Evolutionary conservation across 1,140 invertebrate genomes (phyloP).

Genomic region (Latrodectus geometricus): DNA sequence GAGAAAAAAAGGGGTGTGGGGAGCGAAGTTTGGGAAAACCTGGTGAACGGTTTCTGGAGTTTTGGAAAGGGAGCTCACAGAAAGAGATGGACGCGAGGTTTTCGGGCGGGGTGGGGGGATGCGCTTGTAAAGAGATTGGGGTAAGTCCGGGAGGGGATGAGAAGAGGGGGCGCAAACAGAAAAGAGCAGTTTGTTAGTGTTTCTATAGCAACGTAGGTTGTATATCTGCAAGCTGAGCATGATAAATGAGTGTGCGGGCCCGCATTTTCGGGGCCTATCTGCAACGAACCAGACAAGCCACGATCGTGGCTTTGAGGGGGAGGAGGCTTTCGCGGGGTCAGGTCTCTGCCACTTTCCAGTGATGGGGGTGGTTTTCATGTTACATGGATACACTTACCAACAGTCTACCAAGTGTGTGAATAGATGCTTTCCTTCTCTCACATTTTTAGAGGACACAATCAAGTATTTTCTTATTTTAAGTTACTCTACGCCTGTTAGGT

Average conservation of each 20-base stretch:
- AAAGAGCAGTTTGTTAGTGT: conserved; percentile 62
- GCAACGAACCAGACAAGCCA: conserved; percentile 51
- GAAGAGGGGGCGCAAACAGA: conserved; percentile 45
- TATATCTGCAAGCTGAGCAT: conserved; percentile 61
- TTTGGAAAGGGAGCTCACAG: conserved; percentile 31
- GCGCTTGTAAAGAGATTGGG: conserved; percentile 54
- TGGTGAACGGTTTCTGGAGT: conserved; percentile 43
- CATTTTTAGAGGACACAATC: no score
- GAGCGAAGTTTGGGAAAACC: conserved; percentile 42
- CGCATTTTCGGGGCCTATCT: conserved; percentile 59
- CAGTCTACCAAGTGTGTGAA: no score
- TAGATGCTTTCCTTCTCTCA: no score
- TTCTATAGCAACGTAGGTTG: conserved; percentile 58
- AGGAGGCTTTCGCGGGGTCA: conserved; percentile 31
- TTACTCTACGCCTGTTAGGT: no score
- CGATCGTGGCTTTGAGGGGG: conserved; percentile 33
- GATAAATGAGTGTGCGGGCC: conserved; percentile 53
- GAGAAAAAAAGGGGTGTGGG: conserved; percentile 17
- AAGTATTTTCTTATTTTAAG: no score
- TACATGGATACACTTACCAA: no score
- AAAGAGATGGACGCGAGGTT: conserved; percentile 6
- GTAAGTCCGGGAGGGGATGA: background rate
- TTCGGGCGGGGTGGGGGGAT: conserved; percentile 1
- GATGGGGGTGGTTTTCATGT: conserved; percentile 33
- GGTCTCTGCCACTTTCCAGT: conserved; percentile 45